Evolutionary conservation across 2,113 vertebrate species (phyloP).

Genomic region (Eonycteris spelaea): DNA sequence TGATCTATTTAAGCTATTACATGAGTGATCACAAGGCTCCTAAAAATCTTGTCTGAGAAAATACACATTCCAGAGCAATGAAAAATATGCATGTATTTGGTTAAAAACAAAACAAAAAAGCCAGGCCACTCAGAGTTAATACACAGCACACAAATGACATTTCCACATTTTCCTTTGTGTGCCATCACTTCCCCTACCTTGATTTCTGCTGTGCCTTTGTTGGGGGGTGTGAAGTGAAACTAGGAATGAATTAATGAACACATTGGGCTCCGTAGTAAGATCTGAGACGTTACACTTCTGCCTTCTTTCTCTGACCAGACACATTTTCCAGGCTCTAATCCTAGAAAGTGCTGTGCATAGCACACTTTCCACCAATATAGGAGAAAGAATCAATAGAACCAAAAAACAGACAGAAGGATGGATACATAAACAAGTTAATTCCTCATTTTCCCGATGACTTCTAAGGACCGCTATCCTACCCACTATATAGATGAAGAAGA

Average conservation of each 20-base stretch:
- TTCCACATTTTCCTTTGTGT: not conserved
- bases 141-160: not conserved
- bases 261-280: not conserved
- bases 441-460: not conserved
- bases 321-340: not conserved
- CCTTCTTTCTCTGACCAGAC: not conserved
- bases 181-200: not conserved
- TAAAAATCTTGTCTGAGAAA: not conserved
- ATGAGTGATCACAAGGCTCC: not conserved
- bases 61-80: not conserved
- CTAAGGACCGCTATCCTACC: not conserved
- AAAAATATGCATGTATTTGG: not conserved
- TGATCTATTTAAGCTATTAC: not conserved
- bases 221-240: not conserved
- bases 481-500: rapidly evolving
- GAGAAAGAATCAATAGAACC: not conserved
- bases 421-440: not conserved
- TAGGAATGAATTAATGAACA: not conserved
- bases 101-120: not conserved
- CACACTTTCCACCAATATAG: not conserved
- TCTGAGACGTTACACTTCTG: not conserved
- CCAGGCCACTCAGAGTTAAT: not conserved
- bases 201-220: not conserved
- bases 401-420: not conserved
- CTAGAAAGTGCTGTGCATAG: not conserved